These are phyloP conservation scores for Ciona savignyi DNA, from an alignment of 23 tunicate genomes.

Conservation along the genomic window DNA sequence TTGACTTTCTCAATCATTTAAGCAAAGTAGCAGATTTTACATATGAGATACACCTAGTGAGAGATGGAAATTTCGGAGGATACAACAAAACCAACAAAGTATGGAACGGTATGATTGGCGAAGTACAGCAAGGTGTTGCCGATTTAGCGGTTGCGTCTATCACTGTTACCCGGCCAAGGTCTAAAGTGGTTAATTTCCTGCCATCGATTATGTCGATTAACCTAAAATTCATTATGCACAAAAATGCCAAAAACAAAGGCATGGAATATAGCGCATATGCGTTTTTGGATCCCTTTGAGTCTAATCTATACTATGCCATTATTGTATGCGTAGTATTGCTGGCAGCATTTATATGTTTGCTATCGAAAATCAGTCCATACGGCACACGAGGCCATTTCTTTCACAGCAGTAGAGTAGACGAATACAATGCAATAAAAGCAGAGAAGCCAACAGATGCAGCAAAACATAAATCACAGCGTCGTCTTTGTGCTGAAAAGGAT, in stretches of 20 bases:
- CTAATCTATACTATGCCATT: slow-evolving; percentile 46
- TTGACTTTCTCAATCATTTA: slow-evolving; percentile 62
- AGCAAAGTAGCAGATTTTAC: slow-evolving; percentile 34
- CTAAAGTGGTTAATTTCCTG: slow-evolving; percentile 41
- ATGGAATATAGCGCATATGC: slow-evolving; percentile 58
- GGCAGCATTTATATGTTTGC: slow-evolving; percentile 38
- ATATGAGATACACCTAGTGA: slow-evolving; percentile 52
- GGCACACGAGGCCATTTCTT: slow-evolving; percentile 82
- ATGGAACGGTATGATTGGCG: slow-evolving; percentile 91
- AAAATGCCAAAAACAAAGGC: neutral
- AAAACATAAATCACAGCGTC: slow-evolving; percentile 12
- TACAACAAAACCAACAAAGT: slow-evolving; percentile 10
- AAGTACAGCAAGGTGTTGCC: slow-evolving; percentile 30
- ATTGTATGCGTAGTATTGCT: slow-evolving; percentile 36
- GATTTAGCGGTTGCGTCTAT: slow-evolving; percentile 68
- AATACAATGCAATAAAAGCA: neutral
- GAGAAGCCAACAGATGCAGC: neutral
- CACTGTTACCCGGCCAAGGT: slow-evolving; percentile 45
- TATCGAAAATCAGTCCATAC: slow-evolving; percentile 74
- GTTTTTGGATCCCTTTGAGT: slow-evolving; percentile 53
- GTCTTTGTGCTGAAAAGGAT: slow-evolving; percentile 29
- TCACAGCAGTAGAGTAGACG: slow-evolving; percentile 36
- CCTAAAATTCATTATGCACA: slow-evolving; percentile 49
- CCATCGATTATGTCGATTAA: slow-evolving; percentile 58
- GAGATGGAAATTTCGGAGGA: slow-evolving; percentile 65